These are phyloP conservation scores for Ciconia stormi DNA, from an alignment of 2,113 vertebrate genomes.

Conservation along the genomic window DNA sequence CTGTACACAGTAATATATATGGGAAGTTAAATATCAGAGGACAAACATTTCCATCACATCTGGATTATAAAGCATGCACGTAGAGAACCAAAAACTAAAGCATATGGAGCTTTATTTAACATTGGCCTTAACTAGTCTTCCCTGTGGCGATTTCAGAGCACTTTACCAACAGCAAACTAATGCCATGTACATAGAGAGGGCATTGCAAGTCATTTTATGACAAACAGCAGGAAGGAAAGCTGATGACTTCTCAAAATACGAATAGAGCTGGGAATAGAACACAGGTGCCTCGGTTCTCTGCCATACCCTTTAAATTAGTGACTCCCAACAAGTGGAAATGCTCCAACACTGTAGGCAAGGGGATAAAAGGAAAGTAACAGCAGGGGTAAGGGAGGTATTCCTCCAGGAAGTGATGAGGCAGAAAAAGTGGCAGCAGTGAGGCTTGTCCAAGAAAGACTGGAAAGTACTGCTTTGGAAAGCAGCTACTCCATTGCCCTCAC, in stretches of 20 bases:
- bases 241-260: background rate
- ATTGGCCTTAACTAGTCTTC: background rate
- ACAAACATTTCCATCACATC: background rate
- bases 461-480: background rate
- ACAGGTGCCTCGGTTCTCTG: background rate
- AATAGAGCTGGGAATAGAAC: background rate
- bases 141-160: background rate
- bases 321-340: background rate
- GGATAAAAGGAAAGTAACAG: background rate
- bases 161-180: background rate
- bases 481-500: background rate
- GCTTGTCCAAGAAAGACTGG: background rate
- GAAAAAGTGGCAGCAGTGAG: background rate
- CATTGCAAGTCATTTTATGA: background rate
- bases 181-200: background rate
- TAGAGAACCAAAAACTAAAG: background rate
- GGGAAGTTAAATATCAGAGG: background rate
- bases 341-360: accelerated
- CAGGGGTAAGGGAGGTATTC: background rate
- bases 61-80: background rate
- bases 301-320: background rate
- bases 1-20: accelerated
- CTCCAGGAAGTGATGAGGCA: background rate
- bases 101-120: background rate
- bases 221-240: background rate